These are phyloP conservation scores for Macrosteles quadrilineatus DNA, from an alignment of 1,140 invertebrate species.

Conservation along the genomic window DNA sequence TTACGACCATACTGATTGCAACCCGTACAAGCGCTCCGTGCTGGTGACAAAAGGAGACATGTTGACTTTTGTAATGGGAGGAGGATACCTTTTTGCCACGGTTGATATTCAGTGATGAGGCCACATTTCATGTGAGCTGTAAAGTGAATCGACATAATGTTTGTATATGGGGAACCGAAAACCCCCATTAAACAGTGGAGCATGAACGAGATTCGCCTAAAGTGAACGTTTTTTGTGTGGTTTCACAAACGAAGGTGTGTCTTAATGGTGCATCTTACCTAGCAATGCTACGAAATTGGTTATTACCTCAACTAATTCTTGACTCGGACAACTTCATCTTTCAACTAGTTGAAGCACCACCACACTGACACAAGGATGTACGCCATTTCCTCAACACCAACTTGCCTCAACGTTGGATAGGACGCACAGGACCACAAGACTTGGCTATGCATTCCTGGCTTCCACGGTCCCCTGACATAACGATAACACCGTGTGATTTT, in stretches of 20 bases:
- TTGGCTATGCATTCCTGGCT: background rate
- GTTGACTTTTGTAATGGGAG: conserved; percentile 24
- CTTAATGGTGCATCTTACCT: too few relatives aligned
- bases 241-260: conserved; percentile 14
- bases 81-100: conserved; percentile 6
- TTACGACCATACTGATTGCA: conserved; percentile 15
- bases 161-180: conserved; percentile 21
- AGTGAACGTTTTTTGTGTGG: background rate
- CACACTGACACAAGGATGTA: background rate
- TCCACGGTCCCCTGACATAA: conserved; percentile 10
- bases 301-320: background rate
- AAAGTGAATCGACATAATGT: conserved; percentile 26
- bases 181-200: conserved; percentile 20
- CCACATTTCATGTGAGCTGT: conserved; percentile 15
- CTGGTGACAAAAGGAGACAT: conserved; percentile 10
- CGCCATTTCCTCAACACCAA: conserved; percentile 6
- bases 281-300: conserved; percentile 17
- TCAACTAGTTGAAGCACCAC: background rate
- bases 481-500: background rate
- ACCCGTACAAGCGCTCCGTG: conserved; percentile 22
- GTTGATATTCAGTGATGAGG: conserved; percentile 29
- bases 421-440: background rate
- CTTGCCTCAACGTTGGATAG: conserved; percentile 3
- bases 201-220: conserved; percentile 31
- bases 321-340: background rate